A percentile compares a stretch with the other conserved stretches of the same genome.
These are phyloP conservation scores for Tokudaia muenninki DNA, from an alignment of 2,797 vertebrate species.

Conservation along the genomic window DNA sequence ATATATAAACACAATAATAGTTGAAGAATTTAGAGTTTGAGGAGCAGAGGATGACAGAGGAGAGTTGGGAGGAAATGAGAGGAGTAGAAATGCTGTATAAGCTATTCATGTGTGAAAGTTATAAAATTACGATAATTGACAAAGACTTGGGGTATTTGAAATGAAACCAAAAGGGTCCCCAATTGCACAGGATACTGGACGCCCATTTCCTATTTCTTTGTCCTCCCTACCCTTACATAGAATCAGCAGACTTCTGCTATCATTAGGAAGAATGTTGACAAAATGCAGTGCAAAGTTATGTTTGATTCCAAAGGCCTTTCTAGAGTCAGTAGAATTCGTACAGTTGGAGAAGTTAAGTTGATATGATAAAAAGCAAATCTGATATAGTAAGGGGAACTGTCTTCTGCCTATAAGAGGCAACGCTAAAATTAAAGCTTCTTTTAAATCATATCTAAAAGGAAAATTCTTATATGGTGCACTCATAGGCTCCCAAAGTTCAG, in stretches of 20 bases:
- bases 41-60: background rate
- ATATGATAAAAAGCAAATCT: background rate
- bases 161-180: background rate
- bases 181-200: background rate
- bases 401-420: background rate
- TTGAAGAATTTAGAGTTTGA: background rate
- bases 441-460: conserved; percentile 41
- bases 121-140: no score
- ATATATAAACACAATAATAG: background rate
- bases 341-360: conserved; percentile 17
- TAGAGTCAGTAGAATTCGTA: background rate
- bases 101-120: background rate
- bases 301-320: background rate
- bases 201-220: background rate
- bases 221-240: background rate
- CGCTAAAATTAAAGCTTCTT: conserved; percentile 37
- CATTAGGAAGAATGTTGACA: background rate
- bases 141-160: background rate
- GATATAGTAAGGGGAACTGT: background rate
- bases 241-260: background rate
- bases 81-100: background rate
- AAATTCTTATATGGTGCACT: background rate
- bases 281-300: background rate
- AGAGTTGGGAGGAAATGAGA: background rate
- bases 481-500: background rate